These are phyloP conservation scores for Apostichopus californicus DNA, from an alignment of 35 echinoderm and acorn worm species.

Conservation along the genomic window DNA sequence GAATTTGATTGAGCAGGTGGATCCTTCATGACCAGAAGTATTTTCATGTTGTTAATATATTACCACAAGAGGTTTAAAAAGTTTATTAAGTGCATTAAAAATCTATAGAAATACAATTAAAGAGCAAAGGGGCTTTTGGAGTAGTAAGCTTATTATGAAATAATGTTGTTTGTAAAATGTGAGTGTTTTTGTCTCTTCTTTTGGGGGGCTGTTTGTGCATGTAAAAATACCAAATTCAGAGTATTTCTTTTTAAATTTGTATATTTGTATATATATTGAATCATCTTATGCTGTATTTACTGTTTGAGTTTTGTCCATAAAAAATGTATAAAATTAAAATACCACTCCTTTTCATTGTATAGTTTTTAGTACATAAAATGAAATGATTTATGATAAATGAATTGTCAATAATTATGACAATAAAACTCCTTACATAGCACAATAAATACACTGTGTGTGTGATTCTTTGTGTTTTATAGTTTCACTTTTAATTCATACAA, in stretches of 20 bases:
- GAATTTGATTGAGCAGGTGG: background rate
- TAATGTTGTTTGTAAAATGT: conserved; percentile 34
- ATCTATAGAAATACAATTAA: background rate
- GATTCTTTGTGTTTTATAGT: no score
- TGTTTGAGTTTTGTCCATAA: conserved; percentile 22
- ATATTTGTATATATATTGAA: conserved; percentile 48
- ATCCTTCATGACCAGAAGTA: no score
- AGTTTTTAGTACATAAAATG: conserved; percentile 47
- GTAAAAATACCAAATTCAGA: conserved; percentile 50
- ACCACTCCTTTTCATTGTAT: conserved; percentile 34
- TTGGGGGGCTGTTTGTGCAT: conserved; percentile 12
- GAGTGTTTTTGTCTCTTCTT: background rate
- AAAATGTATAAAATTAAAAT: conserved; percentile 27
- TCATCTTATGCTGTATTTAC: conserved; percentile 34
- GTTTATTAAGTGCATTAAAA: background rate
- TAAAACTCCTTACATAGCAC: background rate
- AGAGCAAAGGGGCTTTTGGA: background rate
- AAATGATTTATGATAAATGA: conserved; percentile 35
- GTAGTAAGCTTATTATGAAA: background rate
- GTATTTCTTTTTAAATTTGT: conserved; percentile 40
- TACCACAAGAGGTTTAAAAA: background rate
- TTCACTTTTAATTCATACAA: no score
- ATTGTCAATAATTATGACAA: background rate
- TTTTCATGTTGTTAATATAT: background rate
- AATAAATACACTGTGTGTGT: no score